Evolutionary conservation across 2,113 vertebrate genomes (phyloP).

Genomic region (Sialia sialis): DNA sequence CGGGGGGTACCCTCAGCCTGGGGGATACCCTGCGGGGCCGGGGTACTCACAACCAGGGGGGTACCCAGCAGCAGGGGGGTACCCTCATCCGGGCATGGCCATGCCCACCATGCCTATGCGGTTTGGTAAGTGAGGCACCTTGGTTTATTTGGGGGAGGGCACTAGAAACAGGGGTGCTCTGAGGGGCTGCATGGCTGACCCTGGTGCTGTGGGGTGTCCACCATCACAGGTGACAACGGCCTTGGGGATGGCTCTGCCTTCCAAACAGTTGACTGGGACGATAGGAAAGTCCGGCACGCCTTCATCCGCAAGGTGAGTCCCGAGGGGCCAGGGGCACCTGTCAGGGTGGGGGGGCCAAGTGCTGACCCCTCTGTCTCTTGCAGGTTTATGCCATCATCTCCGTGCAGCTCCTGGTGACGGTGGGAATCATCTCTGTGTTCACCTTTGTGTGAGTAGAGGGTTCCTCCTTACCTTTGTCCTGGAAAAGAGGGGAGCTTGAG

Average conservation of each 20-base stretch:
- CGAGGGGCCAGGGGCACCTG: rapidly evolving
- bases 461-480: background rate
- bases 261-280: constrained; percentile 75
- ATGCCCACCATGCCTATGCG: constrained; percentile 80
- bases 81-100: constrained; percentile 18
- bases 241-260: constrained; percentile 73
- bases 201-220: background rate
- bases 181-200: background rate
- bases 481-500: background rate
- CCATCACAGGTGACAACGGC: background rate
- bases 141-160: background rate
- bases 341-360: background rate
- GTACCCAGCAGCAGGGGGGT: constrained; percentile 32
- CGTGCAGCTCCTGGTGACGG: constrained; percentile 83
- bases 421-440: constrained; percentile 85
- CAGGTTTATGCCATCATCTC: constrained; percentile 93
- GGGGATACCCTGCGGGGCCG: constrained; percentile 17
- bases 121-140: constrained; percentile 72
- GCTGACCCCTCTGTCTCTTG: background rate
- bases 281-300: constrained; percentile 79
- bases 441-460: constrained; percentile 75
- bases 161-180: background rate
- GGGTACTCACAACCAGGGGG: constrained; percentile 34
- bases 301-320: constrained; percentile 88
- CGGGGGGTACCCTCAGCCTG: constrained; percentile 64